Conservation (phyloP, 2,888 invertebrate species). For the Bimastos eiseni region DNA sequence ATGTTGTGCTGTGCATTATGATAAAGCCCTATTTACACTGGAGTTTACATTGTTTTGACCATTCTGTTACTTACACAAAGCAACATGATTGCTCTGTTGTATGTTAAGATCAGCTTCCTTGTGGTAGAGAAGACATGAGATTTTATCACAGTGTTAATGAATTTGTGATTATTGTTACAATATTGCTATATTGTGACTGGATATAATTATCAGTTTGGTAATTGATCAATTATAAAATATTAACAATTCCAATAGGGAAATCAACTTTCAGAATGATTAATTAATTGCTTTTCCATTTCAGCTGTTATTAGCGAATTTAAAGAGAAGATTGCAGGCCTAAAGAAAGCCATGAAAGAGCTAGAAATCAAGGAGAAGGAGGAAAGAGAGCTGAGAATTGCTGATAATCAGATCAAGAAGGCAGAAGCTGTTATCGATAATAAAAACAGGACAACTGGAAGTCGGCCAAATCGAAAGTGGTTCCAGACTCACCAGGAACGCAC, state of each 20-base stretch:
- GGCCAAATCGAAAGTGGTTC: slow-evolving; percentile 38
- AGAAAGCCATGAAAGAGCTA: slow-evolving; percentile 79
- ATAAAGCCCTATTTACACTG: neutral
- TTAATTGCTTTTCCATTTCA: neutral
- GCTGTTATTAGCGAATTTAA: slow-evolving; percentile 36
- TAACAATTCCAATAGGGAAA: neutral
- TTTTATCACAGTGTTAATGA: neutral
- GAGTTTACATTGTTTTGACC: neutral
- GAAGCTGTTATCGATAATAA: slow-evolving; percentile 33
- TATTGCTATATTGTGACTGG: neutral
- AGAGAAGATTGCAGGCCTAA: slow-evolving; percentile 63
- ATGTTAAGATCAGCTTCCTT: neutral
- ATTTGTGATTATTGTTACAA: neutral
- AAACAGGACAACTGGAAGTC: slow-evolving; percentile 14
- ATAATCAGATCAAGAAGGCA: slow-evolving; percentile 77
- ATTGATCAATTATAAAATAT: neutral
- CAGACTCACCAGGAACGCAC: slow-evolving; percentile 37
- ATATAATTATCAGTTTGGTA: neutral
- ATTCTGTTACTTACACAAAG: neutral
- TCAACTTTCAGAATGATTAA: neutral
- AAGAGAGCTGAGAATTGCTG: slow-evolving; percentile 78
- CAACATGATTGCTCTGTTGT: neutral
- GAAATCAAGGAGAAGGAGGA: slow-evolving; percentile 80
- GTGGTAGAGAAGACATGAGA: neutral
- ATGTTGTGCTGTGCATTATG: too few species aligned